Evolutionary conservation across 2,888 invertebrate genomes (phyloP), one percentile per base, ranked within the genome.

Genomic region (Zaprionus obscuricornis): DNA sequence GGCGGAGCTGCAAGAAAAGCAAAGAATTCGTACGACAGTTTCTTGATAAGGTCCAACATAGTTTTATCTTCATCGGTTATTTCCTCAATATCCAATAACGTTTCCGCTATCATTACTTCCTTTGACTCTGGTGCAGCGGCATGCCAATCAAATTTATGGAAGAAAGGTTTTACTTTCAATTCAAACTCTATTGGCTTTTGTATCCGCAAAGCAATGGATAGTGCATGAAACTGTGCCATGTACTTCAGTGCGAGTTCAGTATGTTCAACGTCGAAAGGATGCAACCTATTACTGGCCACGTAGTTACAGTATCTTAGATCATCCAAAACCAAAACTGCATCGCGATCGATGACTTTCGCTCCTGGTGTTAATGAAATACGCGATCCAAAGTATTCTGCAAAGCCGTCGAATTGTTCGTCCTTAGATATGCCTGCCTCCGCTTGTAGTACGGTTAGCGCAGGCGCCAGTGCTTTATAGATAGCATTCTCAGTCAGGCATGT

Each of bases 131-230:
- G 82, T 0, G 84, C 84, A 3, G 47, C 65, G 4, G 58, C 77
- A 68, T 76, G 75, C 75, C 84, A 76, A 29, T 76, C 84, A 7
- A 76, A 76, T 22, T 76, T 76, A 0, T 37, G 3, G 20, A 84
- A 84, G 27, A 45, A 77, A 1, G 81, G 82, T 2, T 13, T 13
- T 0, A 76, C 20, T 31, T 81, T 11, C 5, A 2, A 10, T 4
- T 34, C 10, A 36, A 76, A 84, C 0, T 55, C 2, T 3, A 33
- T 4, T 0, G 78, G 77, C 2, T 60, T 65, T 4, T 49, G 60
- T 3, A 62, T 13, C 3, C 85, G 33, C 26, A 76, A 31, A 0
- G 50, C 77, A n/a, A 76, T 55, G 0, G 77, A 39, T 0, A 76
- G 47, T 1, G 74, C 84, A 46, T 76, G 75, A 29, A 76, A 84